These are phyloP conservation scores for Nomada hirtipes DNA, from an alignment of 2,888 invertebrate species.

Conservation along the genomic window DNA sequence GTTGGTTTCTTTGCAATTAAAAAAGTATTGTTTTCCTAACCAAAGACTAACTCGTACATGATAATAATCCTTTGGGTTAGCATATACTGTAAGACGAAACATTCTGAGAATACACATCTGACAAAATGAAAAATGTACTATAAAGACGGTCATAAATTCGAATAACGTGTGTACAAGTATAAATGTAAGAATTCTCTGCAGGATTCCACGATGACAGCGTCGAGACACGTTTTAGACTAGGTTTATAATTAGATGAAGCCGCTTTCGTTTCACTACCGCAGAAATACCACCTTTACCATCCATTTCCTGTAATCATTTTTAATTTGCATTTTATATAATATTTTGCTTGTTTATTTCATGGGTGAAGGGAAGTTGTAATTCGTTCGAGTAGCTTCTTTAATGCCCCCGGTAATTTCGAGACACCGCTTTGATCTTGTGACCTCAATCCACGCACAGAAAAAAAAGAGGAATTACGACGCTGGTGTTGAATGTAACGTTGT, in stretches of 20 bases:
- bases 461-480: conserved; percentile 21
- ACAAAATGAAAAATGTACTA: conserved; percentile 17
- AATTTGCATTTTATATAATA: neutral
- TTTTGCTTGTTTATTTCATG: neutral
- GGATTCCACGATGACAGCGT: conserved; percentile 37
- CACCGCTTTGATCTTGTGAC: conserved; percentile 39
- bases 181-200: conserved; percentile 22
- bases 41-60: too few species aligned
- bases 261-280: conserved; percentile 24
- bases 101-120: neutral
- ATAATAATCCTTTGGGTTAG: too few species aligned
- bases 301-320: neutral
- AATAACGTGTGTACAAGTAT: neutral
- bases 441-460: neutral
- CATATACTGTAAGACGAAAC: too few species aligned
- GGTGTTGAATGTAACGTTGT: conserved; percentile 26
- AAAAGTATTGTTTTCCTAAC: neutral
- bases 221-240: conserved; percentile 32
- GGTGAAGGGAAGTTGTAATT: conserved; percentile 4
- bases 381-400: conserved; percentile 31
- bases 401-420: conserved; percentile 44
- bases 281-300: neutral
- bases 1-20: neutral
- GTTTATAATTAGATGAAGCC: conserved; percentile 67
- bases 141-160: conserved; percentile 1